These are phyloP conservation scores for Smittia sp. DNA, from an alignment of 2,888 invertebrate genomes.

Conservation along the genomic window DNA sequence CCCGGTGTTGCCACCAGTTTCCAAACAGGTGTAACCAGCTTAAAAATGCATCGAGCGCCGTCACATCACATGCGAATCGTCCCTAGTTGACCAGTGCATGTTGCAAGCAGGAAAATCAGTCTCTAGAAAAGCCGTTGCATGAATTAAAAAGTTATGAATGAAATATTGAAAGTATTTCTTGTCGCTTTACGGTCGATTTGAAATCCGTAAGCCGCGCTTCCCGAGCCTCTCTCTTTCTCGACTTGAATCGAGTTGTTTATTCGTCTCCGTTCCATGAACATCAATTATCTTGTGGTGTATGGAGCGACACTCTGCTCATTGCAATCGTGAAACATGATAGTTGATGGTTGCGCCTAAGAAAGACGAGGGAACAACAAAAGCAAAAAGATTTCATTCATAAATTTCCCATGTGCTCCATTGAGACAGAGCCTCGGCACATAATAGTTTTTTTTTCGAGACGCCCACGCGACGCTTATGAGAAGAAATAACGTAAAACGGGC, in stretches of 20 bases:
- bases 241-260: constrained; percentile 4
- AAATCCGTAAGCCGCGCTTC: constrained; percentile 3
- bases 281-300: constrained; percentile 14
- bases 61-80: no score
- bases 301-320: not conserved
- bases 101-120: not conserved
- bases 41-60: no score
- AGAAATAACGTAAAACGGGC: not conserved
- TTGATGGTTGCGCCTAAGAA: constrained; percentile 21
- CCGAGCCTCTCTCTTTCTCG: no score
- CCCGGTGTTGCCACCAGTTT: no score
- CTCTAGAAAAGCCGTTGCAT: not conserved
- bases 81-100: not conserved
- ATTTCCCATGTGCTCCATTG: constrained; percentile 24
- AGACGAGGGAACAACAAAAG: constrained; percentile 15
- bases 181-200: not conserved
- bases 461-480: constrained; percentile 29
- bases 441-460: constrained; percentile 35
- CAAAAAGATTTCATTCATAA: constrained; percentile 39
- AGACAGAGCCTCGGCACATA: constrained; percentile 34
- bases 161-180: not conserved
- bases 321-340: constrained; percentile 38
- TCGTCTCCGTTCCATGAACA: not conserved
- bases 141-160: constrained; percentile 11
- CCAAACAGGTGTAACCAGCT: no score